Percentiles rank a stretch among this genome's conserved stretches.
phyloP scores from a whole-genome alignment of 2,113 vertebrate species.

The Muntiacus muntjak region DNA sequence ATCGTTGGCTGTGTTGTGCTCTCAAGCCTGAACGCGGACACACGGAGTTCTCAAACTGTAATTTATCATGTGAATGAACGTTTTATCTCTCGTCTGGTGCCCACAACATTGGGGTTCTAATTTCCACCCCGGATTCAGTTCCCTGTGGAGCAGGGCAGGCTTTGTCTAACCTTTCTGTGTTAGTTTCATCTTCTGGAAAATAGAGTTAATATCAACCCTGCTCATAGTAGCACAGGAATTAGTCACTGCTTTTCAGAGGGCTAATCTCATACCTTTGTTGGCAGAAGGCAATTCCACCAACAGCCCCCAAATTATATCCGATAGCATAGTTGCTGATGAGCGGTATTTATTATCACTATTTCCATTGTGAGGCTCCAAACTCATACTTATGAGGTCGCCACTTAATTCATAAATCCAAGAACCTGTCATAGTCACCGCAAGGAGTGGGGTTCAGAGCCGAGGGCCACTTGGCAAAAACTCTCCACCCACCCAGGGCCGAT shows the following conservation, averaged over 20 bases:
- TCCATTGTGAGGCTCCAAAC: slow-evolving; percentile 9
- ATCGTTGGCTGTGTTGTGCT: neutral
- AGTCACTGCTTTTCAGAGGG: slow-evolving; percentile 5
- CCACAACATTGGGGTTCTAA: slow-evolving; percentile 2
- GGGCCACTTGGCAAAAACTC: neutral
- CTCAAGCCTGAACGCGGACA: neutral
- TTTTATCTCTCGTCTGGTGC: slow-evolving; percentile 39
- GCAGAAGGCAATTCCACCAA: neutral
- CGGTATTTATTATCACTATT: neutral
- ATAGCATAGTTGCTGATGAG: neutral
- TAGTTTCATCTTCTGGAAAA: slow-evolving; percentile 41
- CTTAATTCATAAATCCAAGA: slow-evolving; percentile 55
- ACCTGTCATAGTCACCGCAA: neutral
- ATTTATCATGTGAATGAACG: slow-evolving; percentile 44
- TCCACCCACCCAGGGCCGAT: neutral
- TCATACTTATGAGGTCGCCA: slow-evolving; percentile 19
- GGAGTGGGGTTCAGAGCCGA: neutral
- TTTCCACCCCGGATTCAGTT: neutral
- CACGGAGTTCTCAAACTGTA: slow-evolving; percentile 6
- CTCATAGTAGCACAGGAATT: slow-evolving; percentile 1
- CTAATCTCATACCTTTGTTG: neutral
- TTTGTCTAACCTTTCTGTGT: neutral
- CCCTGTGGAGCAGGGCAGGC: neutral
- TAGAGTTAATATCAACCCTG: neutral
- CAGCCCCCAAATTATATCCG: slow-evolving; percentile 20